Evolutionary conservation across 2,797 vertebrate species (phyloP).

Genomic region (Iguana delicatissima): DNA sequence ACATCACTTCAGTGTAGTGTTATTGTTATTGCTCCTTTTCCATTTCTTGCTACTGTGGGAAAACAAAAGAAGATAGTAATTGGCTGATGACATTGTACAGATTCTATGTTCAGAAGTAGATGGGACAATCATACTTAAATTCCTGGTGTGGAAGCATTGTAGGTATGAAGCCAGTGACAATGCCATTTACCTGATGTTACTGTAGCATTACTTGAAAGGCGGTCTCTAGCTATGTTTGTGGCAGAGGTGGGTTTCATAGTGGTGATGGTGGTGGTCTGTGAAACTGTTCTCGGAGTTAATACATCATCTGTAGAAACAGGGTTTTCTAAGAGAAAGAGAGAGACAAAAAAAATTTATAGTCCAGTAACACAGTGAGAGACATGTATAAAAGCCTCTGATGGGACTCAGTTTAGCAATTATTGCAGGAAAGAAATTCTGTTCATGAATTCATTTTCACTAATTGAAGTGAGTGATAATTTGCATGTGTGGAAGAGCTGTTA

Average conservation of each 20-base stretch:
- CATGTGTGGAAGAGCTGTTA: background rate
- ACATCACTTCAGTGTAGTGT: too few relatives aligned
- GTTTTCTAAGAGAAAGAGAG: background rate
- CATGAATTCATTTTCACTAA: background rate
- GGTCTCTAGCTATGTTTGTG: background rate
- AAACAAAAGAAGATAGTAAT: too few relatives aligned
- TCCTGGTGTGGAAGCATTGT: background rate
- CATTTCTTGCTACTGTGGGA: too few relatives aligned
- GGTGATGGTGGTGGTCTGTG: rapidly evolving
- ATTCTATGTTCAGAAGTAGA: background rate
- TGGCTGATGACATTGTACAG: background rate
- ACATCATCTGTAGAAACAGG: background rate
- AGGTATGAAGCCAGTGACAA: background rate
- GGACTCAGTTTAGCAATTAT: background rate
- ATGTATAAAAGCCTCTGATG: background rate
- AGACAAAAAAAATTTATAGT: background rate
- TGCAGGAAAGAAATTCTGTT: background rate
- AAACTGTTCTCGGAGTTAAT: background rate
- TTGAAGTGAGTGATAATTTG: background rate
- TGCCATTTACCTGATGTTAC: constrained; percentile 10
- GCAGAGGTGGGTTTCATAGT: background rate
- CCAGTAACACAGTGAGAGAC: background rate
- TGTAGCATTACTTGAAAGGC: background rate
- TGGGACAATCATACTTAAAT: background rate
- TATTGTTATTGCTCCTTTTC: background rate